Percentiles rank a stretch among this genome's conserved stretches.
Conservation (phyloP, 2,113 vertebrate species). For the Takifugu bimaculatus region DNA sequence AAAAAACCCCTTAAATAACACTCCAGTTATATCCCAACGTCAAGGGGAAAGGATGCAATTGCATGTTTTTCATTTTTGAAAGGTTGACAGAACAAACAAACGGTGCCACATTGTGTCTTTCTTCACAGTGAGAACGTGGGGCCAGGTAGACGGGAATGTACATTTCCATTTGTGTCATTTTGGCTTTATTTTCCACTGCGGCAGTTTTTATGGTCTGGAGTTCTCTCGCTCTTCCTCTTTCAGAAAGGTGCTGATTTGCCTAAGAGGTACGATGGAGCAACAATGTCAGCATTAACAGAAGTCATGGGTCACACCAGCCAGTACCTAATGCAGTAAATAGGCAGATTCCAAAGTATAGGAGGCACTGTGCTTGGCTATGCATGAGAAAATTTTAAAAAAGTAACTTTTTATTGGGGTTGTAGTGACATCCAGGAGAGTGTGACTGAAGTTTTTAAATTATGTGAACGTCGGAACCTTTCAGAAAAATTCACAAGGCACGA, state of each 20-base stretch:
- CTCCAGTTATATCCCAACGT: conserved; percentile 30
- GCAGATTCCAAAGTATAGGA: conserved; percentile 35
- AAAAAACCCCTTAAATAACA: conserved; percentile 5
- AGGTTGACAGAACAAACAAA: conserved; percentile 25
- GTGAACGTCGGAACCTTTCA: conserved; percentile 51
- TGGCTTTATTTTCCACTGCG: conserved; percentile 51
- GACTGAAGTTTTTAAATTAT: conserved; percentile 53
- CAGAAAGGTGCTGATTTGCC: conserved; percentile 58
- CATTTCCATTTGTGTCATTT: conserved; percentile 49
- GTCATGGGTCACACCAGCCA: conserved; percentile 41
- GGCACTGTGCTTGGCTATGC: conserved; percentile 72
- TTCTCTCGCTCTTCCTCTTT: conserved; percentile 29
- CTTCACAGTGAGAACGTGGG: conserved; percentile 29
- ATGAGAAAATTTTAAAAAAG: conserved; percentile 64
- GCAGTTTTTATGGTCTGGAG: conserved; percentile 41
- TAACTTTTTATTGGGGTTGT: conserved; percentile 49
- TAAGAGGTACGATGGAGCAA: conserved; percentile 55
- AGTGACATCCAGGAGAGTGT: conserved; percentile 12
- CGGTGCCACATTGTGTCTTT: conserved; percentile 35
- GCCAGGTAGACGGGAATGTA: conserved; percentile 58
- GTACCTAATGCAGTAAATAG: conserved; percentile 40
- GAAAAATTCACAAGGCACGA: conserved; percentile 24
- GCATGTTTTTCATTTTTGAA: conserved; percentile 45
- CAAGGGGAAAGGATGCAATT: conserved; percentile 42
- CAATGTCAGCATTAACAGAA: conserved; percentile 26